These are phyloP conservation scores for Antechinus flavipes DNA, from an alignment of 2,113 vertebrate genomes.

Conservation along the genomic window DNA sequence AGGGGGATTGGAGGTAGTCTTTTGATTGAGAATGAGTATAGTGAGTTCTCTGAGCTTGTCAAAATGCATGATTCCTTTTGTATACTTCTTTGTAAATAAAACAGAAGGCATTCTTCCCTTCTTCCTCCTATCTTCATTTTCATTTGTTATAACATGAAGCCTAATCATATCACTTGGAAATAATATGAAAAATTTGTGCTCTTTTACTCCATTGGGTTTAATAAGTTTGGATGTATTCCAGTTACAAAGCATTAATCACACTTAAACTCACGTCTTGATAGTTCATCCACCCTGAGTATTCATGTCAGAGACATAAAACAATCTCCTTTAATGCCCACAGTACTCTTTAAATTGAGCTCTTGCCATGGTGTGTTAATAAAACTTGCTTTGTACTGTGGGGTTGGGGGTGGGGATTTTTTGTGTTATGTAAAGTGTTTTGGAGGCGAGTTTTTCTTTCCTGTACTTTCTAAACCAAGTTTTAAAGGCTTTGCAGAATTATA, in stretches of 20 bases:
- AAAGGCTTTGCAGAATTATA: slow-evolving; percentile 62
- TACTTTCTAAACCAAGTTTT: slow-evolving; percentile 56
- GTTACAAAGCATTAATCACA: slow-evolving; percentile 83
- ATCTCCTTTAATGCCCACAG: slow-evolving; percentile 80
- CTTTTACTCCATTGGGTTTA: slow-evolving; percentile 84
- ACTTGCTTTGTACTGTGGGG: slow-evolving; percentile 76
- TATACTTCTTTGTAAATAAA: slow-evolving; percentile 53
- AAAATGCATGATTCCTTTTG: not conserved
- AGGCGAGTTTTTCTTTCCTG: slow-evolving; percentile 63
- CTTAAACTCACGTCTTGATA: slow-evolving; percentile 81
- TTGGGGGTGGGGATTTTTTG: slow-evolving; percentile 6
- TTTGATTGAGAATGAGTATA: not conserved
- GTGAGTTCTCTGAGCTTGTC: slow-evolving; percentile 7
- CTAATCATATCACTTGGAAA: slow-evolving; percentile 81
- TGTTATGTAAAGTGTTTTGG: slow-evolving; percentile 68
- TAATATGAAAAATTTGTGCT: slow-evolving; percentile 82
- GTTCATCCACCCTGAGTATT: slow-evolving; percentile 82
- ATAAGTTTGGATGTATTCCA: slow-evolving; percentile 85
- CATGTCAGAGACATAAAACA: slow-evolving; percentile 85
- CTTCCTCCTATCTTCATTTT: slow-evolving; percentile 69
- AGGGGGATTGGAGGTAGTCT: not conserved
- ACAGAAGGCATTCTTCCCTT: slow-evolving; percentile 66
- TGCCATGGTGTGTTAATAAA: slow-evolving; percentile 81
- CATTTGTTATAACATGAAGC: slow-evolving; percentile 52
- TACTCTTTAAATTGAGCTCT: slow-evolving; percentile 81